Base-by-base conservation (phyloP, 2,113 vertebrate species). In the Pogona vitticeps region DNA sequence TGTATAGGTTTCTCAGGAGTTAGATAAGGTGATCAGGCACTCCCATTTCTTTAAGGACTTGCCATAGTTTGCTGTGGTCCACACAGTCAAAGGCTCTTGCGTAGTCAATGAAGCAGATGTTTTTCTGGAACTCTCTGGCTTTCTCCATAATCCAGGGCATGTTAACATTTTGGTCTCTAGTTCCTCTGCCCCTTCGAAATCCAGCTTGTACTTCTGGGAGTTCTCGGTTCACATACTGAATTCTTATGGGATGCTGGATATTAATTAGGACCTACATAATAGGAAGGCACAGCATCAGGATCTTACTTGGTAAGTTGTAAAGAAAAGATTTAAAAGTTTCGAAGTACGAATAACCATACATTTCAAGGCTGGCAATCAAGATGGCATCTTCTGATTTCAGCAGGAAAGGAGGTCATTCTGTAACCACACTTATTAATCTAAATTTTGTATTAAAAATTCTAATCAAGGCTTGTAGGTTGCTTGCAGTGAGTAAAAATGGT, bases 341-440 rank as follows among this genome's bases (percentile, higher is more conserved):
- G 36, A n/a, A 33, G 6, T 10, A 18, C 33, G n/a, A 58, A 40
- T 17, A 21, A 13, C 12, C 38, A 46, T 26, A 21, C 67, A 63
- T 73, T 61, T 61, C 70, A 63, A 40, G 40, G 52, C 59, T 23
- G 15, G 38, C 38, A 33, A 76, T 18, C 18, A 75, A 71, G n/a
- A 65, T 20, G 7, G 61, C 40, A 65, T 63, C 26, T 18, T n/a
- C 42, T 68, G 28, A 81, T 40, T 65, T 40, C 2, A 70, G 40
- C 26, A 75, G 71, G 61, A 76, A 67, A 68, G 36, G 42, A 40
- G 4, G 3, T 23, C 23, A 77, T 63, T 42, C 42, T 84, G 33
- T 75, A 67, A 26, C 40, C 31, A 56, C 77, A 21, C 76, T 46
- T 85, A 77, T 68, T 85, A 9, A 85, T 52, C 42, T 56, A 84